A percentile compares a stretch with the other conserved stretches of the same genome.
phyloP scores from a whole-genome alignment of 2,113 vertebrate genomes.

The Acanthochromis polyacanthus region DNA sequence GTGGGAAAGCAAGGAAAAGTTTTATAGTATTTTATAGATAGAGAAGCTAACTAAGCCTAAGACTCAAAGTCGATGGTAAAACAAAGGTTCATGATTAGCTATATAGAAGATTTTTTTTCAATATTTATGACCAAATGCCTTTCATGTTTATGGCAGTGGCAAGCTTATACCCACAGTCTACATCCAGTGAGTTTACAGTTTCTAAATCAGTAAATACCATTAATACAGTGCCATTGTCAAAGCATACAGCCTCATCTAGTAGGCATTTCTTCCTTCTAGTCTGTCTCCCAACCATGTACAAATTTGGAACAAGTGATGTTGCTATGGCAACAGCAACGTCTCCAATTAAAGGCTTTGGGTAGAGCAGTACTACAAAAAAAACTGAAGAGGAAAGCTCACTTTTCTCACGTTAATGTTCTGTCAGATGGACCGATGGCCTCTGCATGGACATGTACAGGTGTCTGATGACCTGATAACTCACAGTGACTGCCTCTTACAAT shows the following conservation, averaged over 20 bases:
- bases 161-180: too few relatives aligned
- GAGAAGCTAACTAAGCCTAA: too few relatives aligned
- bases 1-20: too few relatives aligned
- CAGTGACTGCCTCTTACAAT: too few relatives aligned
- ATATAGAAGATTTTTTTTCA: too few relatives aligned
- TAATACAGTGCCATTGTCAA: background rate
- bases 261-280: background rate
- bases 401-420: background rate
- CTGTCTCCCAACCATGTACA: conserved; percentile 7
- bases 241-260: background rate
- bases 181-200: too few relatives aligned
- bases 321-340: conserved; percentile 57
- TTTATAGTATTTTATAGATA: too few relatives aligned
- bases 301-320: conserved; percentile 48
- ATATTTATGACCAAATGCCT: too few relatives aligned
- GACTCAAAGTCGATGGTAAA: too few relatives aligned
- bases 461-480: background rate
- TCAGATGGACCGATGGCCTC: background rate
- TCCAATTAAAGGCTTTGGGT: conserved; percentile 38
- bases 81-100: too few relatives aligned
- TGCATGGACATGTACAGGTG: background rate
- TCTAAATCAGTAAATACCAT: background rate
- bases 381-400: background rate
- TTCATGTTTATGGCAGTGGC: too few relatives aligned
- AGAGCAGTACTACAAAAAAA: conserved; percentile 11